Percentiles rank a stretch among this genome's conserved stretches.
These are phyloP conservation scores for Thalassarche chlororhynchos DNA, from an alignment of 2,113 vertebrate species.

Conservation along the genomic window DNA sequence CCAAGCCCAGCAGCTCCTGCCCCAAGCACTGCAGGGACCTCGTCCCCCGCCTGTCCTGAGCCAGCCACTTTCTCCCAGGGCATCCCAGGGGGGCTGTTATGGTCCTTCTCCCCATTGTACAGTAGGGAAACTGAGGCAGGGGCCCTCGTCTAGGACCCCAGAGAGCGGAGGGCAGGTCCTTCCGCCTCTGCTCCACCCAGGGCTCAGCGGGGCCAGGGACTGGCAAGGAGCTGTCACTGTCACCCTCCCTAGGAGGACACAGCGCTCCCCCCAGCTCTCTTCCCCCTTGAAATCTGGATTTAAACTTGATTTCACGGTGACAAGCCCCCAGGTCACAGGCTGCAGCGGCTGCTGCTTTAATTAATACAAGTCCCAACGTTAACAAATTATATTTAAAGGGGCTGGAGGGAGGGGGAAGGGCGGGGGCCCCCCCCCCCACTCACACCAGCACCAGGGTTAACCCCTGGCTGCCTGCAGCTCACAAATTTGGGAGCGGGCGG, in stretches of 20 bases:
- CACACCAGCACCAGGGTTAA: conserved; percentile 35
- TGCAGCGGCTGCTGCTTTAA: conserved; percentile 70
- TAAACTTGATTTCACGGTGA: conserved; percentile 73
- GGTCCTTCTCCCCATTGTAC: not conserved
- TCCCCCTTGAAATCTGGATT: conserved; percentile 63
- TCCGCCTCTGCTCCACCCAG: conserved; percentile 4
- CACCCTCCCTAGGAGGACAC: conserved; percentile 31
- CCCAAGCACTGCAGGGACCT: not conserved
- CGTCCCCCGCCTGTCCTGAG: not conserved
- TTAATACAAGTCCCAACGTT: conserved; percentile 67
- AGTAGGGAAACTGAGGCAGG: conserved; percentile 1
- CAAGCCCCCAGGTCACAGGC: conserved; percentile 71
- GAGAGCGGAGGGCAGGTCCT: not conserved
- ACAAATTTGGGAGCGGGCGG: not conserved
- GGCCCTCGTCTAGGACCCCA: not conserved
- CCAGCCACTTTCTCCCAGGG: not conserved
- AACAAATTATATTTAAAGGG: conserved; percentile 68
- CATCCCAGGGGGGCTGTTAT: fast-evolving
- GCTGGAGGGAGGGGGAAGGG: conserved; percentile 30
- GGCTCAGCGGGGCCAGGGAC: not conserved
- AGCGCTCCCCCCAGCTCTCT: not conserved
- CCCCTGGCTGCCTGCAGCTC: not conserved
- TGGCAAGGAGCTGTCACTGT: not conserved
- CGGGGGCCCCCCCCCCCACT: not conserved
- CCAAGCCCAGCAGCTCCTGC: not conserved